Conservation (phyloP, 35 echinoderm and acorn worm species). For the Apostichopus japonicus region DNA sequence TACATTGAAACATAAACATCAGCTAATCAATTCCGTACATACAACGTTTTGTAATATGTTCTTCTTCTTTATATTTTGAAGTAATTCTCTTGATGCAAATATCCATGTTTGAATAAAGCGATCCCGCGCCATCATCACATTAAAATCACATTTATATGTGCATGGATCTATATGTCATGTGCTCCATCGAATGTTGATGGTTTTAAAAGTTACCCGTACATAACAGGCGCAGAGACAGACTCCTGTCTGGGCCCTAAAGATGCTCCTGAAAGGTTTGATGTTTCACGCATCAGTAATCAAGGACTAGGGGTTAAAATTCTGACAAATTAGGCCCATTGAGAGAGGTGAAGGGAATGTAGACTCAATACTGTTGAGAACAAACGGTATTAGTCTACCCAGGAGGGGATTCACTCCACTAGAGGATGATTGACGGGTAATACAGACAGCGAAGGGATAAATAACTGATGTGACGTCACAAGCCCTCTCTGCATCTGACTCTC, state of each 20-base stretch:
- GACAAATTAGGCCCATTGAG: constrained; percentile 44
- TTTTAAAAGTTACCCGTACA: background rate
- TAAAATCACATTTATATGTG: no score
- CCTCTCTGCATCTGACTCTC: no score
- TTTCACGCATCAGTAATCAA: constrained; percentile 18
- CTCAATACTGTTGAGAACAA: constrained; percentile 11
- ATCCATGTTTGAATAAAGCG: no score
- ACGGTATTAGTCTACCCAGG: constrained; percentile 8
- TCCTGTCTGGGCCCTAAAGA: background rate
- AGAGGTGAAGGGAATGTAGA: constrained; percentile 35
- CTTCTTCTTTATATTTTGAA: no score
- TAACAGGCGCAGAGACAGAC: background rate
- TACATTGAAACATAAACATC: no score
- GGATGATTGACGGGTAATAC: constrained; percentile 5
- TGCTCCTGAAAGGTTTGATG: constrained; percentile 23
- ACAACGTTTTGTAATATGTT: no score
- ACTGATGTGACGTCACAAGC: background rate
- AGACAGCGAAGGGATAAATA: background rate
- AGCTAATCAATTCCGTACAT: no score
- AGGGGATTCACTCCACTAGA: background rate
- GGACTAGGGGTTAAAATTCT: constrained; percentile 23
- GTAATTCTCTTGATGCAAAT: no score
- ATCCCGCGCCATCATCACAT: no score
- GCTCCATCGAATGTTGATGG: no score
- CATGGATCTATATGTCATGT: no score